Percentiles rank a stretch among this genome's conserved stretches.
phyloP scores from a whole-genome alignment of 2,888 invertebrate genomes.

The Hypolimnas misippus region DNA sequence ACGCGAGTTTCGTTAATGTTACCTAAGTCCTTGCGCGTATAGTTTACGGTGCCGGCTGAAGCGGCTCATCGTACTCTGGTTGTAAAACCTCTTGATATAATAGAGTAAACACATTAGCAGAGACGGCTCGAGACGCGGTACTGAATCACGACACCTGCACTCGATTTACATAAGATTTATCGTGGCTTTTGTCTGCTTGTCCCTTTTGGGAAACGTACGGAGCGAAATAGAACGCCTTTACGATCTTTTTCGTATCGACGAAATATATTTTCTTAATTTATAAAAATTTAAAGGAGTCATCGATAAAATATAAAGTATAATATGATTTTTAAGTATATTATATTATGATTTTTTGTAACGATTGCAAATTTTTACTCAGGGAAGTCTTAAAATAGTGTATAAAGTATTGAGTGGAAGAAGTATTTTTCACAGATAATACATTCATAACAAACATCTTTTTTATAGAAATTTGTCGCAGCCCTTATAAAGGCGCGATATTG shows the following conservation, averaged over 20 bases:
- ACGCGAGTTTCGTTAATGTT: constrained; percentile 39
- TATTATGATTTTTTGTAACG: too few relatives aligned
- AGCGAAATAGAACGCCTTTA: constrained; percentile 36
- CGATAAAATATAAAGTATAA: neutral
- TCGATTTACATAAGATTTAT: constrained; percentile 60
- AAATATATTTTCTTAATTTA: constrained; percentile 2
- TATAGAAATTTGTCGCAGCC: too few relatives aligned
- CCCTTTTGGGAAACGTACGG: constrained; percentile 41
- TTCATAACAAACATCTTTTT: too few relatives aligned
- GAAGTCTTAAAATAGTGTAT: too few relatives aligned
- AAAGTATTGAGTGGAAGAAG: too few relatives aligned
- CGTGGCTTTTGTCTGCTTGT: constrained; percentile 46
- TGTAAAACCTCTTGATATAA: constrained; percentile 64
- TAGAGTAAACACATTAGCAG: constrained; percentile 77
- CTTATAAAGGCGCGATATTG: too few relatives aligned
- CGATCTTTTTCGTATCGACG: constrained; percentile 12
- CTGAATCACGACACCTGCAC: constrained; percentile 70
- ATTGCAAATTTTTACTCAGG: too few relatives aligned
- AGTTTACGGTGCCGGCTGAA: constrained; percentile 38
- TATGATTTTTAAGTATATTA: neutral
- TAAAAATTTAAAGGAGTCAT: neutral
- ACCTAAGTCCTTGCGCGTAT: constrained; percentile 44
- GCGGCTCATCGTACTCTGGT: constrained; percentile 55
- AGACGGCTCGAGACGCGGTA: constrained; percentile 59
- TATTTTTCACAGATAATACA: too few relatives aligned